Base-by-base conservation (phyloP, 2,888 invertebrate species). In the Zaprionus bogoriensis region DNA sequence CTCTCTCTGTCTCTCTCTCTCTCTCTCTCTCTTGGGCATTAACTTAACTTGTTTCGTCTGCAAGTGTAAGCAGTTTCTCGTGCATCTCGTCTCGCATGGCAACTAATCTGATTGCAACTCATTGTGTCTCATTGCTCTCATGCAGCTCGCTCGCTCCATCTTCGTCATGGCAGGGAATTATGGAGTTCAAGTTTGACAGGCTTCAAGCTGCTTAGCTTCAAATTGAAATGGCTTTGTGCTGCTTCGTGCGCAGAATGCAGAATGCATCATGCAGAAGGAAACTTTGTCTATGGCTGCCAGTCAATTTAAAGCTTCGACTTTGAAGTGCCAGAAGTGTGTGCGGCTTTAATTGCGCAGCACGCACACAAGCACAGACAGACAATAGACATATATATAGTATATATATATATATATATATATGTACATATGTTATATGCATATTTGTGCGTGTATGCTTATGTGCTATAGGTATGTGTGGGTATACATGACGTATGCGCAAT, bases 401-500 rank as follows among this genome's bases (percentile, higher is more conserved):
- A 6, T 4, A 30, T 1, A 28, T 12, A n/a, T 47, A 48, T 55
- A 19, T 27, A 45, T 27, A 41, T 53, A 54, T 52, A 74, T 58
- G 64, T 71, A 39, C 65, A 74, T 71, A 74, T 64, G 75, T 74
- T 75, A 65, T 70, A 72, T 72, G 75, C 48, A 65, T 59, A 74
- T 74, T 72, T 74, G 9, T 47, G 5, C 39, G 1, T 20, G 10
- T 39, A 17, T 42, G 22, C 22, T 7, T 27, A 17, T 32, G 42
- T 53, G 42, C 38, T 53, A n/a, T 47, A 48, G 48, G 23, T 27
- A 45, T 27, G 39, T 53, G 58, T 52, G 71, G 58, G 64, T 71
- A 39, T 59, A 74, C 75, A 74, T 64, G 75, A 72, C 71, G 71
- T 70, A 72, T 72, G 75, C 48, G 70, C 65, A 74, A 72, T 72